phyloP scores from a whole-genome alignment of 92 coral and sea anemone species.

The Phenganax subtilis region DNA sequence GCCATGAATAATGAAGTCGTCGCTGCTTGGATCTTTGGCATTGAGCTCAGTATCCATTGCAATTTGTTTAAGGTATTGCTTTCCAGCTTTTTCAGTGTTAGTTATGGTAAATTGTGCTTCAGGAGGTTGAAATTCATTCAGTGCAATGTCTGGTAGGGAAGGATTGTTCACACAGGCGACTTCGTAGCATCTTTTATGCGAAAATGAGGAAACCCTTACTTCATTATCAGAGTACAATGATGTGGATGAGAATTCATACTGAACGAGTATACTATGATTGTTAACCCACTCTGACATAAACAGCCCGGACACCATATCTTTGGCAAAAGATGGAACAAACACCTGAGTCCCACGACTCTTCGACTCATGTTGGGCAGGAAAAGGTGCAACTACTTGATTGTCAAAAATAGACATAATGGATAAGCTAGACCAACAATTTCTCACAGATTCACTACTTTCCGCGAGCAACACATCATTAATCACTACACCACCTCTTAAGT shows the following conservation, averaged over 20 bases:
- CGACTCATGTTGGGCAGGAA: background rate
- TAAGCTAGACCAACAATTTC: too few species aligned
- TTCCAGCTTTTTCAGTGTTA: constrained; percentile 29
- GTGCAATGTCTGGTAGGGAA: constrained; percentile 7
- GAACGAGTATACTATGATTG: constrained; percentile 10
- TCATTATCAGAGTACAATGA: constrained; percentile 19
- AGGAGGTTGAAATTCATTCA: constrained; percentile 35
- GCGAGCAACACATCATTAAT: background rate
- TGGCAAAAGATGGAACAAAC: constrained; percentile 5
- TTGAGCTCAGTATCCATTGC: constrained; percentile 2
- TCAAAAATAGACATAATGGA: too few species aligned
- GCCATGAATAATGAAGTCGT: constrained; percentile 3
- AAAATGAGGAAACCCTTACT: constrained; percentile 33
- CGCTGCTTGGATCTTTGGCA: background rate
- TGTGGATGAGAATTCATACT: constrained; percentile 18
- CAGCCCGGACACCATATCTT: background rate
- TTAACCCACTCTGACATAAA: constrained; percentile 18
- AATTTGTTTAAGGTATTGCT: constrained; percentile 35
- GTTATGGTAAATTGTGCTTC: constrained; percentile 26
- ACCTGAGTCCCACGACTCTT: background rate
- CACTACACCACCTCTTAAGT: background rate
- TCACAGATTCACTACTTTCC: too few species aligned
- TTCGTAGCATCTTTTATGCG: constrained; percentile 32
- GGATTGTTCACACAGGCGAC: constrained; percentile 20
- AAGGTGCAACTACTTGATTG: too few species aligned